A percentile compares a stretch with the other conserved stretches of the same genome.
These are phyloP conservation scores for Helicolenus hilgendorfi DNA, from an alignment of 2,797 vertebrate species.

Conservation along the genomic window DNA sequence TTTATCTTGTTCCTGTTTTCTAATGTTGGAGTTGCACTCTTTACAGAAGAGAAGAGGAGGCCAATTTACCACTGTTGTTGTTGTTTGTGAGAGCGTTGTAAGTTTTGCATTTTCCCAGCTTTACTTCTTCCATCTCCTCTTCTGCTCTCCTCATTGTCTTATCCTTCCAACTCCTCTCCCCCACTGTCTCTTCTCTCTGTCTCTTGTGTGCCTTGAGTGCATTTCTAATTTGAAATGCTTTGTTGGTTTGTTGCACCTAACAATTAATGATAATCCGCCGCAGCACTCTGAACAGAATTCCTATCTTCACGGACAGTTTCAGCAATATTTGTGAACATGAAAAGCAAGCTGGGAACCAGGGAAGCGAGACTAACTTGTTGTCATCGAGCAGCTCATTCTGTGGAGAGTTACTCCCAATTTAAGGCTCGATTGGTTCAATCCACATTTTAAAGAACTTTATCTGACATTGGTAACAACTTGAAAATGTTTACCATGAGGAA, in stretches of 20 bases:
- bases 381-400: constrained; percentile 22
- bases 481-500: background rate
- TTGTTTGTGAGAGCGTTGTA: background rate
- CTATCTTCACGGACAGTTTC: constrained; percentile 54
- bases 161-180: background rate
- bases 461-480: background rate
- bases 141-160: background rate
- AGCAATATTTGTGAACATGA: constrained; percentile 61
- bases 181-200: background rate
- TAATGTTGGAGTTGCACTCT: background rate
- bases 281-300: constrained; percentile 44
- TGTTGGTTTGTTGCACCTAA: constrained; percentile 53
- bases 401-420: constrained; percentile 13
- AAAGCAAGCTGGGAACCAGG: constrained; percentile 36
- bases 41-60: background rate
- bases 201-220: constrained; percentile 11
- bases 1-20: background rate
- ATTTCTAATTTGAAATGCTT: constrained; percentile 64
- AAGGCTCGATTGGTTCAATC: constrained; percentile 10
- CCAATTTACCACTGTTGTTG: background rate
- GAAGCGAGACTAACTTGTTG: constrained; percentile 47
- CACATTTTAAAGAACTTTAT: background rate
- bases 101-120: background rate
- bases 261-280: constrained; percentile 57
- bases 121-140: background rate